Base-by-base conservation (phyloP, 2,797 vertebrate genomes). In the Intellagama lesueurii region DNA sequence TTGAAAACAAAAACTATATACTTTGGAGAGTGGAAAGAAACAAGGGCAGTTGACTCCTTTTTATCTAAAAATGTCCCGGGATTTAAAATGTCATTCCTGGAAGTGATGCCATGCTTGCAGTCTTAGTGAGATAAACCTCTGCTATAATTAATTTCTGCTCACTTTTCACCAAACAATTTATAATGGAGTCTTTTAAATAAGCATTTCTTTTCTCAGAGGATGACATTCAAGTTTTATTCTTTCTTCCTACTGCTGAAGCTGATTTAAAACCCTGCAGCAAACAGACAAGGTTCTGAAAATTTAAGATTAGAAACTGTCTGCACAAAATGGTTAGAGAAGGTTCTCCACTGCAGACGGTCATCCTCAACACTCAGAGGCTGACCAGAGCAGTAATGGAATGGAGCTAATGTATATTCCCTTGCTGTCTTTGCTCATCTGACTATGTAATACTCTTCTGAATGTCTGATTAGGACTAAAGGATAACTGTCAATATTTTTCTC, bases 1-100 rank as follows among this genome's bases (percentile, higher is more conserved):
- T 52, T 56, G 47, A 79, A 87, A 80, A 60, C 1, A 75, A 91
- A 86, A 85, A 83, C n/a, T 79, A 91, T 66, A 17, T 68, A 68
- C 49, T 28, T 77, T 77, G 60, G 9, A 72, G 85, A 87, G 28
- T 1, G 19, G 85, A 75, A 79, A 86, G 91, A 88, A 79, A 92
- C 17, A 81, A 87, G 87, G 86, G 69, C 35, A n/a, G 2, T 76
- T 72, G 82, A 91, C 93, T 93, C 87, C 83, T 88, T 75, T 69
- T 12, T 89, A 89, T 93, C 92, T 94, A 94, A 91, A 93, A 94
- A 92, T 93, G 83, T 92, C 52, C 24, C 82, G 35, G 72, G 76
- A 85, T 92, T 93, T 93, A 52, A 92, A 89, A 91, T 91, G 82
- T 85, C n/a, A 24, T 88, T 92, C 91, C 92, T 90, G 88, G 66